Evolutionary conservation across 2,888 invertebrate species (phyloP).

Genomic region (Agonopterix alstromeriana): DNA sequence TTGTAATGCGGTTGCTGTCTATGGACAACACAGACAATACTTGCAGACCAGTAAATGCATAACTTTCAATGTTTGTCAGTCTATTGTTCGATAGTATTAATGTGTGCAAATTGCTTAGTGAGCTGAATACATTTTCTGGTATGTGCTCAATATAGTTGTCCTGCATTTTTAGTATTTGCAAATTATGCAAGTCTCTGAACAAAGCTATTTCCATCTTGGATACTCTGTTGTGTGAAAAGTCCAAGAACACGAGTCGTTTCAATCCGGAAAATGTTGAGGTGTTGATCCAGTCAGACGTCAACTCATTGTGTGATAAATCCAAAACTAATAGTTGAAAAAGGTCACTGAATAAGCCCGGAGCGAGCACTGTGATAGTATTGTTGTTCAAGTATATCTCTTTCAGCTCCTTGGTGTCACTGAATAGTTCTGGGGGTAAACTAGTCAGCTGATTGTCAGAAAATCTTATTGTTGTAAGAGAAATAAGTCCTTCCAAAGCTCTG

Average conservation of each 20-base stretch:
- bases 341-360: conserved; percentile 87
- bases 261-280: conserved; percentile 87
- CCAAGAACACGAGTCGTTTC: conserved; percentile 84
- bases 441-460: conserved; percentile 88
- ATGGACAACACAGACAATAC: conserved; percentile 86
- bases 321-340: conserved; percentile 84
- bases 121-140: conserved; percentile 86
- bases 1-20: conserved; percentile 87
- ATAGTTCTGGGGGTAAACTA: conserved; percentile 88
- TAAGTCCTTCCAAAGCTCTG: conserved; percentile 85
- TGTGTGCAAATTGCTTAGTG: conserved; percentile 87
- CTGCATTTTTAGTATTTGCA: conserved; percentile 88
- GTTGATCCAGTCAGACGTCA: conserved; percentile 89
- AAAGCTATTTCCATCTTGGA: conserved; percentile 84
- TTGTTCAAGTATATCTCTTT: conserved; percentile 89
- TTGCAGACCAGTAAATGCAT: conserved; percentile 85
- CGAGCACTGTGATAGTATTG: conserved; percentile 87
- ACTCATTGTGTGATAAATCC: conserved; percentile 86
- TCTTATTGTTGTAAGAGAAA: conserved; percentile 83
- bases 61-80: conserved; percentile 84
- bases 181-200: conserved; percentile 85
- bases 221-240: conserved; percentile 86
- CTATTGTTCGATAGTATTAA: conserved; percentile 89
- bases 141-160: conserved; percentile 86
- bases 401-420: conserved; percentile 85